Base-by-base conservation (phyloP, 2,797 vertebrate species). In the Pelodytes ibericus region DNA sequence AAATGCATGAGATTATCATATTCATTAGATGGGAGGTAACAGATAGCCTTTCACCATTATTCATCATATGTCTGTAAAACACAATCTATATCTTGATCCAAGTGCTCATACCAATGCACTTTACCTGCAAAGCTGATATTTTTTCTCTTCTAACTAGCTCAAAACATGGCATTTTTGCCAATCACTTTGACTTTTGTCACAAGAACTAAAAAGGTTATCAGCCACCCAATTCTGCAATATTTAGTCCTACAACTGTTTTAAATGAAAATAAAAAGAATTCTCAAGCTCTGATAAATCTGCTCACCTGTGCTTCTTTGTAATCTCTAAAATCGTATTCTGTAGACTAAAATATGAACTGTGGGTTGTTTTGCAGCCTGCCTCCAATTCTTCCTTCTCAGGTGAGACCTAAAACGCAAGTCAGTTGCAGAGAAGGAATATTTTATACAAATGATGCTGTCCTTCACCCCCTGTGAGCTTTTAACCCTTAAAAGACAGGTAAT, bases 1-100 rank as follows among this genome's bases (percentile, higher is more conserved):
- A 89, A 89, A 91, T 84, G 85, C 86, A 87, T 87, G 79, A 2
- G 88, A 47, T 90, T 94, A 81, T 93, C 93, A 95, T 95, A 95
- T 95, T 94, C 94, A 95, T 95, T 88, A 94, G 87, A 26, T 51
- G 29, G 61, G 75, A 64, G 71, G 75, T 53, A 70, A 44, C 41
- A 2, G 25, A 31, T 11, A 6, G 33, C 33, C 33, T 36, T 36
- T 11, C 33, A 36, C 11, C 5, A 6, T 36, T 36, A 36, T 36
- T 11, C 33, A 36, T 36, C n/a, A n/a, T n/a, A n/a, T 36, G 33
- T 36, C 11, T 6, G 5, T 36, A 36, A n/a, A n/a, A 36, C 33
- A 36, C 33, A 36, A 6, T 36, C 11, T 6, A 36, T 36, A 11
- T 11, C 33, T 36, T 36, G 11, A 11, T 11, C 33, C 33, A 36